Conservation (phyloP, 2,888 invertebrate genomes). For the Carpatolechia fugitivella region DNA sequence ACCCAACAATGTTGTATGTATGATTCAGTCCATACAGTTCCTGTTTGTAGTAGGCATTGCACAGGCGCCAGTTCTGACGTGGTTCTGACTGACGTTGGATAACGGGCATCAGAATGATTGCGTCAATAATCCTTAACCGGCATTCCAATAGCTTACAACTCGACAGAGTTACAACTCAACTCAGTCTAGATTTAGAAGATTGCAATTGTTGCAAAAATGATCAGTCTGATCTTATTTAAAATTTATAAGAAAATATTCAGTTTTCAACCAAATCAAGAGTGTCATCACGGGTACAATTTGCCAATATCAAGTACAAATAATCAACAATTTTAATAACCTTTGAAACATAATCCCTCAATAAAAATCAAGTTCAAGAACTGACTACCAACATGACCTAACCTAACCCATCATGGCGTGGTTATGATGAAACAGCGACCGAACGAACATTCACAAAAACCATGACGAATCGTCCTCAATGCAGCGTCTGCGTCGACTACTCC, state of each 20-base stretch:
- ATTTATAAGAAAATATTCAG: too few relatives aligned
- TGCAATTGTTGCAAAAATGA: too few relatives aligned
- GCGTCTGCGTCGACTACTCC: neutral
- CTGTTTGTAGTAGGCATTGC: slow-evolving; percentile 49
- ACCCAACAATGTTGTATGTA: neutral
- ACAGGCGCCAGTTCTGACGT: slow-evolving; percentile 42
- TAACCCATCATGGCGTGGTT: slow-evolving; percentile 47
- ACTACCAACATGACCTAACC: slow-evolving; percentile 39
- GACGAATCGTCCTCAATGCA: slow-evolving; percentile 59
- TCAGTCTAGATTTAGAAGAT: too few relatives aligned
- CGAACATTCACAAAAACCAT: slow-evolving; percentile 59
- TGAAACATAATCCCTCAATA: too few relatives aligned
- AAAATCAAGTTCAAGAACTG: too few relatives aligned
- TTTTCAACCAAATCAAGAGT: too few relatives aligned
- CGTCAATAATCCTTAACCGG: slow-evolving; percentile 46
- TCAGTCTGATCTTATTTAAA: too few relatives aligned
- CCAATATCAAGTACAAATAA: too few relatives aligned
- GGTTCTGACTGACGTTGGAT: slow-evolving; percentile 45
- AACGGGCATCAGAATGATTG: slow-evolving; percentile 43
- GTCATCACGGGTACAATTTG: too few relatives aligned
- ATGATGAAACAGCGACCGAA: slow-evolving; percentile 42
- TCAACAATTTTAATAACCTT: neutral
- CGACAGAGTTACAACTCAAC: neutral
- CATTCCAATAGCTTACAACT: slow-evolving; percentile 25
- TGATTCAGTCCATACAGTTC: slow-evolving; percentile 37